Conservation (phyloP, 2,888 invertebrate species). For the Spisula subtruncata region DNA sequence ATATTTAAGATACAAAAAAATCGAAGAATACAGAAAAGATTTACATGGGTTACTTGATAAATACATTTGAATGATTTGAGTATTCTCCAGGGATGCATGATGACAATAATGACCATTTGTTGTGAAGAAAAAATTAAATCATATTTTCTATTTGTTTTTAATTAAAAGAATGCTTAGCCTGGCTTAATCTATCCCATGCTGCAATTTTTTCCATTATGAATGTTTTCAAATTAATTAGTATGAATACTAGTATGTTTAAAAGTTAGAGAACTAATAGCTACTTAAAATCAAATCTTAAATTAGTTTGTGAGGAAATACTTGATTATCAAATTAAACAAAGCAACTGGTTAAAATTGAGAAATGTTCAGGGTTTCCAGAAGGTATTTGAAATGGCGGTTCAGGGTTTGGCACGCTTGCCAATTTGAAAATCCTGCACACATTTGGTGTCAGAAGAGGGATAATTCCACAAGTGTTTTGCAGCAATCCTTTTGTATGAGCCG, state of each 20-base stretch:
- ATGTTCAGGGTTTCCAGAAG: no score
- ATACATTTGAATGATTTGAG: neutral
- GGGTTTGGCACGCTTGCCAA: no score
- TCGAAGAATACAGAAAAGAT: neutral
- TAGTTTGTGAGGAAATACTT: no score
- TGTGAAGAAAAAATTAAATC: neutral
- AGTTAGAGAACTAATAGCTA: no score
- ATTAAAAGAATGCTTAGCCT: neutral
- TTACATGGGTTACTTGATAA: neutral
- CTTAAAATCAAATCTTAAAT: no score
- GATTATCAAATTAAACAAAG: no score
- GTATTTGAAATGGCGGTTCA: no score
- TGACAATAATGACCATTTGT: neutral
- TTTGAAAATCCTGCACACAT: no score
- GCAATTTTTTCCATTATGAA: neutral
- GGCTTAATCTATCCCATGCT: neutral
- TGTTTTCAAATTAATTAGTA: neutral
- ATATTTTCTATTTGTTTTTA: neutral
- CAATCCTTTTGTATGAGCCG: no score
- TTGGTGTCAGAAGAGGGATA: no score
- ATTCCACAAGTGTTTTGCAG: no score
- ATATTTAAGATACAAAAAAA: neutral
- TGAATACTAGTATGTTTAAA: neutral
- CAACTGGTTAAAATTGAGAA: no score
- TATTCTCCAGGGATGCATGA: constrained; percentile 4